Base-by-base conservation (phyloP, 1,140 invertebrate species). In the Rhynchophorus ferrugineus region DNA sequence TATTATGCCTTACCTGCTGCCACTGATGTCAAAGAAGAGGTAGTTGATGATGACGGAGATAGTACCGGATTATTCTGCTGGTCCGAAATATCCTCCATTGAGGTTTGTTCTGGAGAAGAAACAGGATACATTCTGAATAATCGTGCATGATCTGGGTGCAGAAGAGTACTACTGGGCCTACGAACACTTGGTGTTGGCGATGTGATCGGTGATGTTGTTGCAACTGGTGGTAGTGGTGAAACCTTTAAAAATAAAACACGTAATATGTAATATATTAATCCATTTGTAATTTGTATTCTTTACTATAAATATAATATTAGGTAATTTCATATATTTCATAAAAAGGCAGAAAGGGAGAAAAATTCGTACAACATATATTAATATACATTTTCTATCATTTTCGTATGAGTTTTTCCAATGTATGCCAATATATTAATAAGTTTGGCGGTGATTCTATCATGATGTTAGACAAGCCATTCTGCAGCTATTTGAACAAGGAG, bases 61-160 rank as follows among this genome's bases (percentile, higher is more conserved):
- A 61, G 60, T 60, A 69, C 65, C 56, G 70, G 59, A 17, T 60
- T 65, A 67, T 69, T 58, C 63, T 71, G 48, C 57, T 70, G 42
- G 14, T 68, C 66, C n/a, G 62, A 63, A 6, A 69, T 70, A 68
- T 78, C 60, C 69, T 76, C 58, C 57, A 69, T 54, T 64, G 69
- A 65, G 63, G 74, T 69, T 64, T 77, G 57, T 61, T 78, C 61
- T 6, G 74, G 63, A 57, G 78, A 71, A 41, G 67, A 54, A 41
- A 74, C 67, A 29, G 76, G 71, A 58, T 76, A 72, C 9, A 76
- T 67, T 52, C 75, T 75, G 2, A 77, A 69, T 2, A 83, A 66
- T 1, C 81, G 69, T 14, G 82, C 82, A 66, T 83, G 81, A 56
- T 84, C 80, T 6, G 82, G 82, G 72, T 84, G 82, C 14, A 85